A percentile compares a stretch with the other conserved stretches of the same genome.
Conservation (phyloP, 1,140 invertebrate species). For the Apis mellifera region Amel_HAv3.1 CM009934.2:12371001-12371500, state of each 20-base stretch:
- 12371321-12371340: slow-evolving; percentile 5
- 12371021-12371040: background rate
- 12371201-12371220: slow-evolving; percentile 70
- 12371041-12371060: no score
- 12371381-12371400: slow-evolving; percentile 24
- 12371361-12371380: slow-evolving; percentile 3
- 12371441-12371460: background rate
- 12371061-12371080: background rate
- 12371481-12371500: background rate
- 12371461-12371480: background rate
- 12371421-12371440: slow-evolving; percentile 37
- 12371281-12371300: slow-evolving; percentile 13
- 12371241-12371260: background rate
- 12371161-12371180: slow-evolving; percentile 63
- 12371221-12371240: background rate
- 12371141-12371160: slow-evolving; percentile 24
- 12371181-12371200: slow-evolving; percentile 60
- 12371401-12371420: slow-evolving; percentile 13
- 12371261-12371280: slow-evolving; percentile 26
- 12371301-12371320: slow-evolving; percentile 12
- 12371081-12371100: slow-evolving; percentile 72
- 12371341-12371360: background rate
- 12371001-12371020: slow-evolving; percentile 64
- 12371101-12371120: slow-evolving; percentile 70
- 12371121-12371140: slow-evolving; percentile 47